These are phyloP conservation scores for Pelobates cultripes DNA, from an alignment of 2,797 vertebrate species.

Conservation along the genomic window DNA sequence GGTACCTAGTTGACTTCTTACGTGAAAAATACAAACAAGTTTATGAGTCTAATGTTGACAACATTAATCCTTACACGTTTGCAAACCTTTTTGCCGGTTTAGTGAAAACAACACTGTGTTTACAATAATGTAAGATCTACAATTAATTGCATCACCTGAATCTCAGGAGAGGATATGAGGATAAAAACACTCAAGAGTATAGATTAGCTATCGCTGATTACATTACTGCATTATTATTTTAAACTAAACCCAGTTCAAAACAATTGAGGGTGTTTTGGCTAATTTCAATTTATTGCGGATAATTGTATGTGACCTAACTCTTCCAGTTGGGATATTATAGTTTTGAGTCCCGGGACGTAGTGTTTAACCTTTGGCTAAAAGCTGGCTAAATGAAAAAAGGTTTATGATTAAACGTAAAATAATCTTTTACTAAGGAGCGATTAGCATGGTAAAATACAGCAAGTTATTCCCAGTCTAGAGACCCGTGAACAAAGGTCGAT, in stretches of 20 bases:
- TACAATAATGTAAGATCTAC: constrained; percentile 51
- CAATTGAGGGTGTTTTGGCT: constrained; percentile 53
- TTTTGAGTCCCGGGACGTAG: constrained; percentile 59
- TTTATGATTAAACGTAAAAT: constrained; percentile 61
- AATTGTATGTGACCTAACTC: constrained; percentile 68
- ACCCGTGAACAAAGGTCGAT: constrained; percentile 33
- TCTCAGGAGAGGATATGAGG: constrained; percentile 30
- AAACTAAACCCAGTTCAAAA: constrained; percentile 50
- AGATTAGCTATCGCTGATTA: constrained; percentile 54
- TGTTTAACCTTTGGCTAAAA: constrained; percentile 59
- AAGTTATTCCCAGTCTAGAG: neutral
- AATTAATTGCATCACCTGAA: constrained; percentile 53
- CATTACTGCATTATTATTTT: constrained; percentile 54
- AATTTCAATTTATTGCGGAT: constrained; percentile 68
- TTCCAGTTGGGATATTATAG: constrained; percentile 68
- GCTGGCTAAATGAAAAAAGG: constrained; percentile 51
- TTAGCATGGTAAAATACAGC: constrained; percentile 47
- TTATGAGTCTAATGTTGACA: constrained; percentile 40
- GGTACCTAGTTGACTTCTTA: neutral
- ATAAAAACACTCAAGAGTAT: constrained; percentile 50
- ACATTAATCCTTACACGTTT: constrained; percentile 41
- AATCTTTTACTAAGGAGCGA: constrained; percentile 45
- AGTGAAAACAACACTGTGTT: constrained; percentile 54
- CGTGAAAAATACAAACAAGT: constrained; percentile 10
- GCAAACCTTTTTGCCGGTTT: constrained; percentile 52